Evolutionary conservation across 2,888 invertebrate genomes (phyloP).

Genomic region (Leptinotarsa juncta): DNA sequence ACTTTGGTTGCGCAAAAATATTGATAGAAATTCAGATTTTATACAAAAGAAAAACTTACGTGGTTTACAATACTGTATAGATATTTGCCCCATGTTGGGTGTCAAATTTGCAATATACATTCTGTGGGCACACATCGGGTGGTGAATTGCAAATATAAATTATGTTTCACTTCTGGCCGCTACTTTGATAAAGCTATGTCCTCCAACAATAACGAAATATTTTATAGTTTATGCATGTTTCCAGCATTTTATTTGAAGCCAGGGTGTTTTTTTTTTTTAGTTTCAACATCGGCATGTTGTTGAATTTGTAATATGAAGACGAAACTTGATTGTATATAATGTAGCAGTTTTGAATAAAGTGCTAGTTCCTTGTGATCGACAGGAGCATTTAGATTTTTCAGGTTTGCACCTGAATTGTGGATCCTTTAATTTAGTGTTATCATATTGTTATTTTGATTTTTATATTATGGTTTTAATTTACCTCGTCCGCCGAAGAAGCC

Average conservation of each 20-base stretch:
- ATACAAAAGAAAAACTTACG: background rate
- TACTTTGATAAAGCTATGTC: too few relatives aligned
- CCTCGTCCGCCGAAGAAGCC: background rate
- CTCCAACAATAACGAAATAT: too few relatives aligned
- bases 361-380: background rate
- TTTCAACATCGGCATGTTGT: background rate
- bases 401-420: background rate
- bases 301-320: slow-evolving; percentile 10
- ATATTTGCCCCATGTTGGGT: slow-evolving; percentile 1
- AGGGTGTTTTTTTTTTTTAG: background rate
- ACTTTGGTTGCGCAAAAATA: background rate
- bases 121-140: too few relatives aligned
- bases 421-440: slow-evolving; percentile 5
- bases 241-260: background rate
- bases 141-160: too few relatives aligned
- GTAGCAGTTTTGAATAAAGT: slow-evolving; percentile 2
- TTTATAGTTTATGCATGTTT: background rate
- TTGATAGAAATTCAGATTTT: background rate
- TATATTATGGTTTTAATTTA: slow-evolving; percentile 14
- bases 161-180: too few relatives aligned
- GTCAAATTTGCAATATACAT: background rate
- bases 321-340: slow-evolving; percentile 11
- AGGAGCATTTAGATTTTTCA: slow-evolving; percentile 7
- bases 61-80: too few relatives aligned
- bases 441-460: slow-evolving; percentile 15